phyloP scores from a whole-genome alignment of 2,888 invertebrate species.

The Drosophila vallismaia region DNA sequence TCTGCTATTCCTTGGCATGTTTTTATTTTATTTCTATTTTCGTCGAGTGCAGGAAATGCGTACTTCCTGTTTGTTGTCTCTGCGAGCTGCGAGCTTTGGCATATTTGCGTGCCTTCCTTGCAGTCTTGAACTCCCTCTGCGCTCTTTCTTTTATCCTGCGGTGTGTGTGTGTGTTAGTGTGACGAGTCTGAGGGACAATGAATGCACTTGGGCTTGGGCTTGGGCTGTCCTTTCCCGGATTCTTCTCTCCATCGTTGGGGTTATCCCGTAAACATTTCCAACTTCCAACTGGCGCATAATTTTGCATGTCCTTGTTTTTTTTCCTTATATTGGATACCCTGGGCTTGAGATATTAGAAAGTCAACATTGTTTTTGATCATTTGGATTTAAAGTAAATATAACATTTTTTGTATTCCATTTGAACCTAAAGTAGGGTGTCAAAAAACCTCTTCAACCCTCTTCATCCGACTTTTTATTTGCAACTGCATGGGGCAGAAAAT shows the following conservation, averaged over 20 bases:
- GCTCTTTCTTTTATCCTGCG: constrained; percentile 19
- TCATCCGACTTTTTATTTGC: not conserved
- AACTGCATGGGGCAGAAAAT: constrained; percentile 23
- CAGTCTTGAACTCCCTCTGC: not conserved
- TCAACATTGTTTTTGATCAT: not conserved
- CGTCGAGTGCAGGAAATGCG: constrained; percentile 72
- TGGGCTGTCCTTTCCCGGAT: constrained; percentile 13
- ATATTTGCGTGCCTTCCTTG: constrained; percentile 65
- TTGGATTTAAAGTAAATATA: too few species aligned
- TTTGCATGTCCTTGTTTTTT: constrained; percentile 64
- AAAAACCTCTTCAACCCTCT: too few species aligned
- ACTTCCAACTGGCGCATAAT: constrained; percentile 72
- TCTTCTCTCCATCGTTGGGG: constrained; percentile 46
- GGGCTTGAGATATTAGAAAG: not conserved
- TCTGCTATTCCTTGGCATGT: constrained; percentile 29
- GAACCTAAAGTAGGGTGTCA: too few species aligned
- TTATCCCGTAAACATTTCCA: constrained; percentile 74
- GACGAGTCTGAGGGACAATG: constrained; percentile 58
- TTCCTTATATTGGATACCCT: constrained; percentile 1
- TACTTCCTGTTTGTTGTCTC: constrained; percentile 72
- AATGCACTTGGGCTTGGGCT: constrained; percentile 52
- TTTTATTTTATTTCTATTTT: constrained; percentile 21
- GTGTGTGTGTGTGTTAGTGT: constrained; percentile 3
- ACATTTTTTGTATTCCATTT: too few species aligned
- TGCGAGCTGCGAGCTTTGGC: constrained; percentile 44